A percentile compares a stretch with the other conserved stretches of the same genome.
Conservation (phyloP, 2,797 vertebrate species). For the Florisuga fusca region DNA sequence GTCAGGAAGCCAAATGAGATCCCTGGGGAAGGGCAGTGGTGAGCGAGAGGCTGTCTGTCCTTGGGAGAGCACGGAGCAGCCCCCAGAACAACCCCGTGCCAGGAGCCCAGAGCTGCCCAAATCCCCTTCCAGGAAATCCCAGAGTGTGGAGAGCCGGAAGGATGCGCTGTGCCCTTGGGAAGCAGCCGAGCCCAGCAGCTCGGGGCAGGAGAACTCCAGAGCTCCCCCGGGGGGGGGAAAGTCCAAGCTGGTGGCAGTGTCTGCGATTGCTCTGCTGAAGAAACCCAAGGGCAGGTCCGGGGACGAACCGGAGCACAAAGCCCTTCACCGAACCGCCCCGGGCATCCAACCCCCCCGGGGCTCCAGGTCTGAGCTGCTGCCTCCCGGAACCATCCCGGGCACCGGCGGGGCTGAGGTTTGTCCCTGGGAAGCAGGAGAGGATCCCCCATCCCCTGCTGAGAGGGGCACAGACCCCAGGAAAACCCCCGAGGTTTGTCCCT, state of each 20-base stretch:
- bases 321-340: neutral
- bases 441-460: neutral
- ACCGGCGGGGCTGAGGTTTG: neutral
- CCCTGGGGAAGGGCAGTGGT: slow-evolving; percentile 42
- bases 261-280: neutral
- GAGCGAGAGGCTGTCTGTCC: slow-evolving; percentile 73
- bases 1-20: neutral
- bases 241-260: neutral
- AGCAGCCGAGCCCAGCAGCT: neutral
- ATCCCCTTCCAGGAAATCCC: neutral
- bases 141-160: slow-evolving; percentile 15
- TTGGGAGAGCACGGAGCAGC: slow-evolving; percentile 43
- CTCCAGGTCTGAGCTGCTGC: neutral
- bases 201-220: neutral
- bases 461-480: neutral
- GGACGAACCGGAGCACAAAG: neutral
- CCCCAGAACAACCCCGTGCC: neutral
- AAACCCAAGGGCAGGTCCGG: neutral
- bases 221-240: neutral
- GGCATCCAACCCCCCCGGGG: neutral
- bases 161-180: slow-evolving; percentile 82
- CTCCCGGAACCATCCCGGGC: neutral
- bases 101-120: neutral
- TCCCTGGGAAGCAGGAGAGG: slow-evolving; percentile 47
- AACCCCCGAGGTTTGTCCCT: neutral